These are phyloP conservation scores for Umimayanthus kanabou DNA, from an alignment of 92 coral and sea anemone species.

Conservation along the genomic window DNA sequence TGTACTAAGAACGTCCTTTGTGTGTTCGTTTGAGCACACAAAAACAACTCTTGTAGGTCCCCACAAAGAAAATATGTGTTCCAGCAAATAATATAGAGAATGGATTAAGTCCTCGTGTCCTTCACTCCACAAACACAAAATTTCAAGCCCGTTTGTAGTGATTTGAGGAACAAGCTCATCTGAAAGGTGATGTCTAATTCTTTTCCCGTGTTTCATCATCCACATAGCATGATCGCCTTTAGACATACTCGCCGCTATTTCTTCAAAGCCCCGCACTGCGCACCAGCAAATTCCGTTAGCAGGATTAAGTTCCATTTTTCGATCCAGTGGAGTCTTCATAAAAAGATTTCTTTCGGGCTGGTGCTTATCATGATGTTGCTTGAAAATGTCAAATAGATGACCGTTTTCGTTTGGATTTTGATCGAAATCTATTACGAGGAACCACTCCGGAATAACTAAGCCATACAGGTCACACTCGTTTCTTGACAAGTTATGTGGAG, in stretches of 20 bases:
- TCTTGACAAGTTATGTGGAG: slow-evolving; percentile 59
- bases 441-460: slow-evolving; percentile 79
- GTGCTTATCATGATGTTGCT: slow-evolving; percentile 64
- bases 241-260: slow-evolving; percentile 62
- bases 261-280: slow-evolving; percentile 79
- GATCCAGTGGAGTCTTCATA: slow-evolving; percentile 64
- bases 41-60: slow-evolving; percentile 60
- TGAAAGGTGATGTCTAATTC: slow-evolving; percentile 42
- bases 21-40: slow-evolving; percentile 53
- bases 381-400: slow-evolving; percentile 54
- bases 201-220: slow-evolving; percentile 70
- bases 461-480: slow-evolving; percentile 68
- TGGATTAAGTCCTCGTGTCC: slow-evolving; percentile 62
- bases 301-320: slow-evolving; percentile 66
- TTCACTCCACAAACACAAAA: slow-evolving; percentile 68
- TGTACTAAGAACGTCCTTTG: slow-evolving; percentile 23
- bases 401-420: slow-evolving; percentile 64
- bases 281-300: slow-evolving; percentile 80
- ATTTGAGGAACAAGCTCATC: slow-evolving; percentile 64
- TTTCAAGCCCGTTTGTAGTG: slow-evolving; percentile 65
- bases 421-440: slow-evolving; percentile 75
- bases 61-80: slow-evolving; percentile 57
- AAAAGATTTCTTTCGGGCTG: slow-evolving; percentile 79
- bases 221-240: slow-evolving; percentile 65
- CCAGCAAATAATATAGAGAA: slow-evolving; percentile 61